A percentile compares a stretch with the other conserved stretches of the same genome.
These are phyloP conservation scores for Neotoma lepida DNA, from an alignment of 2,113 vertebrate genomes.

Conservation along the genomic window DNA sequence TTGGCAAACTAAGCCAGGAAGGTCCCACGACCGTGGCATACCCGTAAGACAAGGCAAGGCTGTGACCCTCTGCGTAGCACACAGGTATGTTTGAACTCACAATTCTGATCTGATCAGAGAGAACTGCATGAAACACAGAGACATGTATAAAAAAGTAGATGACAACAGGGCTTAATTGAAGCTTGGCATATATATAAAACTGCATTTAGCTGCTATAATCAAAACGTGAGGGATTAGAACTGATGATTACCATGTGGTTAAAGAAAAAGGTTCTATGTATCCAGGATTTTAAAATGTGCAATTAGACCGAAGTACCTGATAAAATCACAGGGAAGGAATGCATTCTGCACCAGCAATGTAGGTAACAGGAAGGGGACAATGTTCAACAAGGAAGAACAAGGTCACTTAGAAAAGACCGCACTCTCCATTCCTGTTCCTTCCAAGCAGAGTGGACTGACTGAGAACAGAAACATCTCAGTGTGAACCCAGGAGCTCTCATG, in stretches of 20 bases:
- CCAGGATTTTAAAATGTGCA: constrained; percentile 74
- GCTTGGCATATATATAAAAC: constrained; percentile 56
- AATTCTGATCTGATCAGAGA: constrained; percentile 61
- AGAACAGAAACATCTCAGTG: background rate
- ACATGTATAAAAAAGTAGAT: constrained; percentile 60
- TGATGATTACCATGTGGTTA: constrained; percentile 64
- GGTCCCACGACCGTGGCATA: background rate
- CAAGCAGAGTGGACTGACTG: background rate
- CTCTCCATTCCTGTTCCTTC: background rate
- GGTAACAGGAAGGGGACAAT: constrained; percentile 73
- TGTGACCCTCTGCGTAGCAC: constrained; percentile 6
- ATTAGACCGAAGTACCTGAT: constrained; percentile 75
- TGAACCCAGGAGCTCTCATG: background rate
- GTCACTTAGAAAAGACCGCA: background rate
- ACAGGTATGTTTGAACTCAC: constrained; percentile 4
- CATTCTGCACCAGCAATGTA: constrained; percentile 72
- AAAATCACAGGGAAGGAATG: constrained; percentile 79
- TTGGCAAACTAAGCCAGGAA: constrained; percentile 17
- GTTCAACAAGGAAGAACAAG: constrained; percentile 32
- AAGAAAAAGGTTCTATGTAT: constrained; percentile 69
- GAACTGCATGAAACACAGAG: constrained; percentile 50
- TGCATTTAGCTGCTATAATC: constrained; percentile 65
- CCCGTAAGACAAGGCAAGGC: constrained; percentile 58
- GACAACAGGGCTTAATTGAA: constrained; percentile 53
- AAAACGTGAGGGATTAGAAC: background rate